phyloP scores from a whole-genome alignment of 2,797 vertebrate species.

The Parauchenoglanis punctatus region DNA sequence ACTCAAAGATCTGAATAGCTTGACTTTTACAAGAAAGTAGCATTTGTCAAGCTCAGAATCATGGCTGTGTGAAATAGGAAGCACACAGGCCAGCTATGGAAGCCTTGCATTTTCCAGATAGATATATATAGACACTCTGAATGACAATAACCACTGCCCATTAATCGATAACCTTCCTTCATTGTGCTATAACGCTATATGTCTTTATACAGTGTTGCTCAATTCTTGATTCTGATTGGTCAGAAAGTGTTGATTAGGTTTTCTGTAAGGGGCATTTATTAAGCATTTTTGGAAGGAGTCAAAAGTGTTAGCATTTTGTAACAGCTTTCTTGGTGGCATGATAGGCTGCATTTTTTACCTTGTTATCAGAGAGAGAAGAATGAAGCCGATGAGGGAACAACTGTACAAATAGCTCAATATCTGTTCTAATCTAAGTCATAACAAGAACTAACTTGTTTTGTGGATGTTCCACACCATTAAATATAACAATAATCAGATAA shows the following conservation, averaged over 20 bases:
- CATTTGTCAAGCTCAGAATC: constrained; percentile 51
- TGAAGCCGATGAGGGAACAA: background rate
- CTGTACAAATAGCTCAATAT: background rate
- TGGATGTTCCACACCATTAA: background rate
- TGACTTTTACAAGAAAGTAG: constrained; percentile 61
- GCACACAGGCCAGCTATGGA: constrained; percentile 25
- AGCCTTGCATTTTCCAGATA: background rate
- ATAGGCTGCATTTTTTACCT: background rate
- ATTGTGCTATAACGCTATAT: background rate
- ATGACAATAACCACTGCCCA: background rate
- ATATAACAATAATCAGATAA: background rate
- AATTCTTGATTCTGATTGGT: background rate
- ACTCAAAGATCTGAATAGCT: constrained; percentile 62
- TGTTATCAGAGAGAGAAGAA: background rate
- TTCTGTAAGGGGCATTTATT: background rate
- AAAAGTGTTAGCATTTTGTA: background rate
- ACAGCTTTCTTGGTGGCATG: background rate
- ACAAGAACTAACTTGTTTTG: constrained; percentile 3
- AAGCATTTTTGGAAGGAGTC: background rate
- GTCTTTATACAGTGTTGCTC: background rate
- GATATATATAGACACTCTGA: background rate
- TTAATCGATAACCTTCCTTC: background rate
- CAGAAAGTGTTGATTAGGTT: background rate
- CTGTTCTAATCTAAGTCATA: background rate
- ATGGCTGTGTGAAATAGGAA: constrained; percentile 41